Evolutionary conservation across 92 coral and sea anemone species (phyloP).

Genomic region (Actinostola sp.): DNA sequence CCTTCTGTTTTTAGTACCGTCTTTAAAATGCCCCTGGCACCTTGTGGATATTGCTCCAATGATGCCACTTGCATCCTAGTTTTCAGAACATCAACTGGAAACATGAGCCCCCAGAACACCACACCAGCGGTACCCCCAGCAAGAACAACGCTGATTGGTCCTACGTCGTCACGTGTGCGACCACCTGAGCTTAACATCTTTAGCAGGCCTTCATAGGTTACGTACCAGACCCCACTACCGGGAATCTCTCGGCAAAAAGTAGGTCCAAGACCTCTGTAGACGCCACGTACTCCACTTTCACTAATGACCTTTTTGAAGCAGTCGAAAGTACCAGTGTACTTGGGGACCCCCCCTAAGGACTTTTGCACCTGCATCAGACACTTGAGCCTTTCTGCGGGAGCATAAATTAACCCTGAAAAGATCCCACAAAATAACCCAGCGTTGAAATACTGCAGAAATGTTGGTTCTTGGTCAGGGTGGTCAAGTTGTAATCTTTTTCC

Average conservation of each 20-base stretch:
- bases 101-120: slow-evolving; percentile 71
- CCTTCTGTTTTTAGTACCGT: slow-evolving; percentile 68
- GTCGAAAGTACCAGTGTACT: slow-evolving; percentile 81
- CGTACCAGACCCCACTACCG: slow-evolving; percentile 76
- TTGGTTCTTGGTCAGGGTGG: slow-evolving; percentile 47
- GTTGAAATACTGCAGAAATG: slow-evolving; percentile 61
- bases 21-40: slow-evolving; percentile 67
- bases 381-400: slow-evolving; percentile 80
- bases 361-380: slow-evolving; percentile 92
- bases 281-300: too few species aligned
- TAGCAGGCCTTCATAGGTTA: slow-evolving; percentile 73
- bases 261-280: slow-evolving; percentile 73
- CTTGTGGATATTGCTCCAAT: slow-evolving; percentile 75
- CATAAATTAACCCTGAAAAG: slow-evolving; percentile 49
- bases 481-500: slow-evolving; percentile 77
- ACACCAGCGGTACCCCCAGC: slow-evolving; percentile 89
- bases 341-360: slow-evolving; percentile 40
- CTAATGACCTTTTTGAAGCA: too few species aligned
- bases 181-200: slow-evolving; percentile 49
- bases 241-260: slow-evolving; percentile 65
- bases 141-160: slow-evolving; percentile 59
- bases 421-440: slow-evolving; percentile 83
- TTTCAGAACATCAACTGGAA: slow-evolving; percentile 80
- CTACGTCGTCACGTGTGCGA: slow-evolving; percentile 69
- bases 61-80: slow-evolving; percentile 89